Conservation (phyloP, 2,888 invertebrate species). For the Caenorhabditis becei region DNA sequence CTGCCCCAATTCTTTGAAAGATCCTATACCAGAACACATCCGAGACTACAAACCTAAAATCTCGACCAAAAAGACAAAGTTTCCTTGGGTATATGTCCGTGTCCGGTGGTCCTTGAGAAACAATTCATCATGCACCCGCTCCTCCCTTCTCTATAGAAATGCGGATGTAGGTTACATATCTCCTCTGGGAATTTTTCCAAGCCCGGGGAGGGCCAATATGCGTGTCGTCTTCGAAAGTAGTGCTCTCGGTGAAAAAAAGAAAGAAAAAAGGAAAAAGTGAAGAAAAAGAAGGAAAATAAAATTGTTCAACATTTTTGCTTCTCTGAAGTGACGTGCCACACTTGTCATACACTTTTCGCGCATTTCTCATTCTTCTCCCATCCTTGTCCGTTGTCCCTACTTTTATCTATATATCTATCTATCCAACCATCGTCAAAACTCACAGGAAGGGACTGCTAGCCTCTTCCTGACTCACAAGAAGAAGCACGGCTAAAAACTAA, state of each 20-base stretch:
- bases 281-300: slow-evolving; percentile 35
- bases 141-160: slow-evolving; percentile 16
- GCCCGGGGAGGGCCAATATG: slow-evolving; percentile 35
- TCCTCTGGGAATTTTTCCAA: slow-evolving; percentile 53
- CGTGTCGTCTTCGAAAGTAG: slow-evolving; percentile 48
- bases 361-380: slow-evolving; percentile 39
- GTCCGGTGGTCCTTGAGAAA: slow-evolving; percentile 45
- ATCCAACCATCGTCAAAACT: background rate
- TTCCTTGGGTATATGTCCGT: slow-evolving; percentile 5
- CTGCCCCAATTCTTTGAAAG: background rate
- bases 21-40: background rate
- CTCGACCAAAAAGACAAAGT: slow-evolving; percentile 13
- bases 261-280: slow-evolving; percentile 21
- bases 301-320: slow-evolving; percentile 53
- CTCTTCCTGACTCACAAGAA: no score
- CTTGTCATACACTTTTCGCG: slow-evolving; percentile 59
- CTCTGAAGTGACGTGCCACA: slow-evolving; percentile 50
- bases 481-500: slow-evolving; percentile 25
- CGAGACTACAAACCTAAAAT: slow-evolving; percentile 2
- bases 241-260: slow-evolving; percentile 1
- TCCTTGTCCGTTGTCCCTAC: slow-evolving; percentile 5
- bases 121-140: slow-evolving; percentile 53
- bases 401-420: background rate
- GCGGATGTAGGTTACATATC: slow-evolving; percentile 58
- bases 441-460: no score